Percentiles rank a stretch among this genome's conserved stretches.
These are phyloP conservation scores for Archips xylosteana DNA, from an alignment of 2,888 invertebrate genomes.

Conservation along the genomic window DNA sequence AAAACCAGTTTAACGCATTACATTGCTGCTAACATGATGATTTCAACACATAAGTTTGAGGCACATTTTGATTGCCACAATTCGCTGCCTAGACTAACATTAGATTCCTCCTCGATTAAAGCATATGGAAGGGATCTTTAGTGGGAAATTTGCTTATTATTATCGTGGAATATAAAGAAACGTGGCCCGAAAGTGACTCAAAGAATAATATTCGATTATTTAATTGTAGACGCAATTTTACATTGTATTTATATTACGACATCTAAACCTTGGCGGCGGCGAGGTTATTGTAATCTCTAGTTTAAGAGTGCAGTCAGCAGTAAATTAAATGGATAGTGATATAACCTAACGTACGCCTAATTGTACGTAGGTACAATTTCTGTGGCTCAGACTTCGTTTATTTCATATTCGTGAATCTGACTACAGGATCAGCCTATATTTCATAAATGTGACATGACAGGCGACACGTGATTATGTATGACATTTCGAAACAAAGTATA, in stretches of 20 bases:
- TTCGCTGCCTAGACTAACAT: neutral
- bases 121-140: constrained; percentile 33
- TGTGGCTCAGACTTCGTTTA: too few species aligned
- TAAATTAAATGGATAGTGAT: neutral
- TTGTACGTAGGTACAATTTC: too few species aligned
- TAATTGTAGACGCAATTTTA: constrained; percentile 29
- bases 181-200: constrained; percentile 18
- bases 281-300: constrained; percentile 11
- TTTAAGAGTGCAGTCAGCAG: neutral
- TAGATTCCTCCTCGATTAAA: constrained; percentile 18
- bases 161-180: constrained; percentile 16
- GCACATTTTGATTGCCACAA: neutral
- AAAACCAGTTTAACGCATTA: neutral
- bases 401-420: too few species aligned
- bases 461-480: too few species aligned
- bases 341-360: too few species aligned
- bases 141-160: neutral
- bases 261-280: constrained; percentile 22
- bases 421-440: too few species aligned
- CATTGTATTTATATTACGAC: constrained; percentile 10
- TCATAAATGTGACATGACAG: too few species aligned
- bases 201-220: constrained; percentile 14
- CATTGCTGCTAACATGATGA: neutral
- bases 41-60: neutral
- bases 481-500: too few species aligned